Evolutionary conservation across 2,797 vertebrate species (phyloP).

Genomic region (Myioborus miniatus): DNA sequence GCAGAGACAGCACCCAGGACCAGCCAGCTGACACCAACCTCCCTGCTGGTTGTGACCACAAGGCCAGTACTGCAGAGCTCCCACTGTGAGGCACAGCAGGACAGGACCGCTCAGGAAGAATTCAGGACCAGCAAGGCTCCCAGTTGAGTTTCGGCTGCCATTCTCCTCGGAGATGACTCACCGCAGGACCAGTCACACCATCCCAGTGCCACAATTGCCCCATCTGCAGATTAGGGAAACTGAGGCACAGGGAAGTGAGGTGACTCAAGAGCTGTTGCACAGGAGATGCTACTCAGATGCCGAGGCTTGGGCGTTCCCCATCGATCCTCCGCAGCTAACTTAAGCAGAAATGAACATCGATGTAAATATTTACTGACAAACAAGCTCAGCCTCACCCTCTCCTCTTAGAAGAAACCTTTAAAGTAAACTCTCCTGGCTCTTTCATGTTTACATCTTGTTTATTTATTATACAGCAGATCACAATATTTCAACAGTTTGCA

Average conservation of each 20-base stretch:
- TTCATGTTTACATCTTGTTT: constrained; percentile 66
- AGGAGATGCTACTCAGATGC: constrained; percentile 63
- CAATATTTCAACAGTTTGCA: constrained; percentile 69
- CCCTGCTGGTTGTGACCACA: not conserved
- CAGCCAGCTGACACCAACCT: not conserved
- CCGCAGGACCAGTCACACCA: constrained; percentile 46
- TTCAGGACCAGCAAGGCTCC: not conserved
- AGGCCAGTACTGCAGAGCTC: not conserved
- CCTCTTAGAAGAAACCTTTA: constrained; percentile 47
- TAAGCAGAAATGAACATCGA: constrained; percentile 69
- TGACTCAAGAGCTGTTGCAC: constrained; percentile 68
- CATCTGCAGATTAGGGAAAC: constrained; percentile 69
- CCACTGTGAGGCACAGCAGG: not conserved
- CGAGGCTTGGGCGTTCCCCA: constrained; percentile 64
- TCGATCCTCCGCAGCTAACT: constrained; percentile 63
- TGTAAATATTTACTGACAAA: constrained; percentile 72
- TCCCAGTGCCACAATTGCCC: constrained; percentile 41
- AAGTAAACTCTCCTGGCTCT: constrained; percentile 66
- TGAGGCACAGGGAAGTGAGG: constrained; percentile 65
- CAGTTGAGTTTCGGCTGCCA: not conserved
- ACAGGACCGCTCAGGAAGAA: not conserved
- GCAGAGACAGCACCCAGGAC: not conserved
- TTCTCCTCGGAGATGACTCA: constrained; percentile 32
- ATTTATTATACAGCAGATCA: constrained; percentile 71
- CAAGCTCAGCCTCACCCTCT: constrained; percentile 62